Conservation (phyloP, 2,888 invertebrate genomes). For the Lepidonotus clava region DNA sequence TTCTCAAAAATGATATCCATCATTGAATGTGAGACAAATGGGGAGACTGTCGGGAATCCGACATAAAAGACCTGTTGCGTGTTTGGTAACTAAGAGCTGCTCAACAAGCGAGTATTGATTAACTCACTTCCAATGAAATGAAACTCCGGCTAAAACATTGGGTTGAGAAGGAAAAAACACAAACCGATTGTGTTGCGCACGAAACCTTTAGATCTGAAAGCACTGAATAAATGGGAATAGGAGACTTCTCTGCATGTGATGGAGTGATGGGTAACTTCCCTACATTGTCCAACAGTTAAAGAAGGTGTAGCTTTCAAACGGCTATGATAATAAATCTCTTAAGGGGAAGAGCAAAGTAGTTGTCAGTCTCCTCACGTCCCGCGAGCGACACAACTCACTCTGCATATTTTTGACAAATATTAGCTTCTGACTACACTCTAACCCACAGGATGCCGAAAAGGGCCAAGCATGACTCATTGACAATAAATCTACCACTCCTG, state of each 20-base stretch:
- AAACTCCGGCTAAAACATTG: neutral
- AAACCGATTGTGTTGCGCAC: neutral
- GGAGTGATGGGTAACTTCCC: neutral
- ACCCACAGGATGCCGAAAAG: neutral
- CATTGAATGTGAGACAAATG: too few relatives aligned
- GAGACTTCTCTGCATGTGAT: neutral
- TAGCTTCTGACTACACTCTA: neutral
- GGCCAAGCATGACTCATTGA: neutral
- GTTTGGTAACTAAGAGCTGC: neutral
- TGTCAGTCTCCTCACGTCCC: neutral
- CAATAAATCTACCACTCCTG: neutral
- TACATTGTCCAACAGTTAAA: neutral
- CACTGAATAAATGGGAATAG: neutral
- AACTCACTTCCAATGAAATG: slow-evolving; percentile 2
- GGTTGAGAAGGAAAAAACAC: neutral
- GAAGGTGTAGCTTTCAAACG: too few relatives aligned
- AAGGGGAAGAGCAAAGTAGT: neutral
- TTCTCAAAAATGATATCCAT: too few relatives aligned
- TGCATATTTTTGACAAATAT: neutral
- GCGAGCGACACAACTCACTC: neutral
- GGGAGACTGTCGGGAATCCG: neutral
- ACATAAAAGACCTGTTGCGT: neutral
- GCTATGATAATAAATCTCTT: neutral
- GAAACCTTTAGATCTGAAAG: neutral
- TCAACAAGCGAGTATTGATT: neutral